phyloP scores from a whole-genome alignment of 2,888 invertebrate genomes.

The Andrena marginata region DNA sequence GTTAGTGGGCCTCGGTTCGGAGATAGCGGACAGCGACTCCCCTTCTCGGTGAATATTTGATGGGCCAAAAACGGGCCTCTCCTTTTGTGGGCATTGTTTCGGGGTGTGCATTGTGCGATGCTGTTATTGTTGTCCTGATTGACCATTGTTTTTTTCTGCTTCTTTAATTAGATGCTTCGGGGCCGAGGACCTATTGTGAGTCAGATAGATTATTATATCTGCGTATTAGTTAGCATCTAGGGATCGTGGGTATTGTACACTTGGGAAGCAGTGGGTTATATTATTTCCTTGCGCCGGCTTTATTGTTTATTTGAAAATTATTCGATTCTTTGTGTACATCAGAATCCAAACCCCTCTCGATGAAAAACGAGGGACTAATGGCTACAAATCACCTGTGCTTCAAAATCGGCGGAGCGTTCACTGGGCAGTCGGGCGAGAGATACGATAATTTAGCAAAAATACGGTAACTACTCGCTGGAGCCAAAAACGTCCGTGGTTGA shows the following conservation, averaged over 20 bases:
- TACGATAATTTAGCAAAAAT: too few relatives aligned
- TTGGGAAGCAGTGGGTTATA: too few relatives aligned
- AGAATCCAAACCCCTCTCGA: too few relatives aligned
- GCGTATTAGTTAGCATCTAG: not conserved
- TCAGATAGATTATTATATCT: not conserved
- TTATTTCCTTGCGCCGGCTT: too few relatives aligned
- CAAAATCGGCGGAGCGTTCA: not conserved
- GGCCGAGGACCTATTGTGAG: not conserved
- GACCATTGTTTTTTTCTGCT: constrained; percentile 51
- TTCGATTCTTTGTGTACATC: not conserved
- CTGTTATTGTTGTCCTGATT: constrained; percentile 23
- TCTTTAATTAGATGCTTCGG: constrained; percentile 36
- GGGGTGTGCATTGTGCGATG: constrained; percentile 2
- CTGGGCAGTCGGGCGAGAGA: too few relatives aligned
- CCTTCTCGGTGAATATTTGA: not conserved
- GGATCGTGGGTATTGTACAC: too few relatives aligned
- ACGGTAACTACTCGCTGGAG: constrained; percentile 12
- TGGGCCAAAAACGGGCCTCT: constrained; percentile 33
- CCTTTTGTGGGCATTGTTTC: constrained; percentile 45
- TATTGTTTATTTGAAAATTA: too few relatives aligned
- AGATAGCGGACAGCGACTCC: not conserved
- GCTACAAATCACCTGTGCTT: too few relatives aligned
- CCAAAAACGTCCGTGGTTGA: constrained; percentile 10
- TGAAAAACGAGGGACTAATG: too few relatives aligned
- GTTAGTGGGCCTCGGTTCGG: not conserved